phyloP scores from a whole-genome alignment of 1,140 invertebrate genomes.

The Oryzaephilus surinamensis region DNA sequence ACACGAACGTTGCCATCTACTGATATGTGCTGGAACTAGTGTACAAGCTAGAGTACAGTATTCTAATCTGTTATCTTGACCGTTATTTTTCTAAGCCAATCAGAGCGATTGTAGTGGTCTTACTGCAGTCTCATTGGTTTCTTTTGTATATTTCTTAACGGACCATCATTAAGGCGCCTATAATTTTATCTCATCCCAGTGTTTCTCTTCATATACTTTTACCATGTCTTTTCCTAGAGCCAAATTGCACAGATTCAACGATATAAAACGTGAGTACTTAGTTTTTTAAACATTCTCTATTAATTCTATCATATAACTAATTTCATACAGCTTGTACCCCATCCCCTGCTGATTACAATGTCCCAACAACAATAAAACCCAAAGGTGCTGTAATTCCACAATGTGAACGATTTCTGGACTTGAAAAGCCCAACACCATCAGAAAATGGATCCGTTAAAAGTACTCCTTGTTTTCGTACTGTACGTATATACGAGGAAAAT shows the following conservation, averaged over 20 bases:
- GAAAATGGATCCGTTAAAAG: conserved; percentile 25
- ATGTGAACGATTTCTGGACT: conserved; percentile 8
- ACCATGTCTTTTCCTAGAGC: conserved; percentile 34
- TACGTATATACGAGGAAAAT: conserved; percentile 15
- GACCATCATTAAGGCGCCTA: too few species aligned
- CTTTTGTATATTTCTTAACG: too few species aligned
- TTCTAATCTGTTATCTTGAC: too few species aligned
- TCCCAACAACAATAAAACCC: conserved; percentile 13
- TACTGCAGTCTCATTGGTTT: too few species aligned
- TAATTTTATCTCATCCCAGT: too few species aligned
- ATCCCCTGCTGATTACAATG: conserved; percentile 26
- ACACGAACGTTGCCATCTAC: too few species aligned
- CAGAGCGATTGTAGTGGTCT: too few species aligned
- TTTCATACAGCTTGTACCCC: conserved; percentile 18
- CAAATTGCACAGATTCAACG: conserved; percentile 33
- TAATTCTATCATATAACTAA: conserved; percentile 5
- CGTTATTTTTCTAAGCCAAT: too few species aligned
- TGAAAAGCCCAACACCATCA: conserved; percentile 19
- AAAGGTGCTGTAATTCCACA: conserved; percentile 9
- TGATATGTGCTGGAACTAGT: too few species aligned
- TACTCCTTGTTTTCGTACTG: conserved; percentile 29
- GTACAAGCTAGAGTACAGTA: too few species aligned
- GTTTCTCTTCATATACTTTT: conserved; percentile 14
- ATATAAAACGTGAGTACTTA: conserved; percentile 26
- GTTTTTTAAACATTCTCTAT: conserved; percentile 3